Evolutionary conservation across 2,888 invertebrate species (phyloP).

Genomic region (Lomographa bimaculata): DNA sequence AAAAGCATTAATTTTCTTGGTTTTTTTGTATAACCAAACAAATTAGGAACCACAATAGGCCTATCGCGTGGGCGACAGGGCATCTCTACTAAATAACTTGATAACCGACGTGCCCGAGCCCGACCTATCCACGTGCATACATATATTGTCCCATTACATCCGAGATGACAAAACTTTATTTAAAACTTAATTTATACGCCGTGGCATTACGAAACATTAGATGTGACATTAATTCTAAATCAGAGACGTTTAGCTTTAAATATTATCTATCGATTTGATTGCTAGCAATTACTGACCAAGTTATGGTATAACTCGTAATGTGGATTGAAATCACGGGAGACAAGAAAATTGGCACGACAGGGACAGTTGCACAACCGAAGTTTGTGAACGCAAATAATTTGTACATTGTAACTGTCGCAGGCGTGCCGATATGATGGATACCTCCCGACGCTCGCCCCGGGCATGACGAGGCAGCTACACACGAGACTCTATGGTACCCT

Average conservation of each 20-base stretch:
- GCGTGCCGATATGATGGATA: constrained; percentile 26
- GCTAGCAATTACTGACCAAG: constrained; percentile 2
- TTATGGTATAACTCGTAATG: constrained; percentile 18
- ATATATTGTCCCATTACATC: constrained; percentile 16
- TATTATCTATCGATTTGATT: constrained; percentile 8
- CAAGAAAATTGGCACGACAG: constrained; percentile 27
- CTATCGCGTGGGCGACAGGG: constrained; percentile 17
- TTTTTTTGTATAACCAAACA: too few relatives aligned
- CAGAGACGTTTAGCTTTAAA: constrained; percentile 3
- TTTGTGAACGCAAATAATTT: constrained; percentile 8
- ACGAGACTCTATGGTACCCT: background rate
- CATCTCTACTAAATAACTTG: constrained; percentile 14
- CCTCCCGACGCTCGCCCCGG: constrained; percentile 28
- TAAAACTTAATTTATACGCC: constrained; percentile 11
- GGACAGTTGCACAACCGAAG: constrained; percentile 22
- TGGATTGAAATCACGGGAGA: constrained; percentile 24
- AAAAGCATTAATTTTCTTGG: too few relatives aligned
- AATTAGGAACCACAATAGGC: too few relatives aligned
- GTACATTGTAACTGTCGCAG: constrained; percentile 11
- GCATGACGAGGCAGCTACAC: constrained; percentile 2
- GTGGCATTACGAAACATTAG: constrained; percentile 10
- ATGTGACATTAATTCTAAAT: constrained; percentile 13
- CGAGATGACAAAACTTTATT: constrained; percentile 22
- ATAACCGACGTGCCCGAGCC: too few relatives aligned
- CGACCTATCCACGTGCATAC: constrained; percentile 15